These are phyloP conservation scores for Gandaritis pyraliata DNA, from an alignment of 2,888 invertebrate genomes.

Conservation along the genomic window DNA sequence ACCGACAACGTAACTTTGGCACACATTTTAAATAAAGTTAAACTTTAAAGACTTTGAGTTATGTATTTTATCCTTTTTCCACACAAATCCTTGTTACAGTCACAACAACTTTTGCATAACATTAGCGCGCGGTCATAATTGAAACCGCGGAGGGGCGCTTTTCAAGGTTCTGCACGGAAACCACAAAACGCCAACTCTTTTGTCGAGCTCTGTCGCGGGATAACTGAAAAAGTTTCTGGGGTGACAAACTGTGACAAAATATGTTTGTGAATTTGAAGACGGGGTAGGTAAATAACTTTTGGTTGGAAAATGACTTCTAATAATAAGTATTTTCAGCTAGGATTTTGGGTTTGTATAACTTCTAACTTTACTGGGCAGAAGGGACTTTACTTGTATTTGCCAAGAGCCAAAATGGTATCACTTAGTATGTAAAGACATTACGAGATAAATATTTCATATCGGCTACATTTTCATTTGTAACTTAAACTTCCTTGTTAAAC, in stretches of 20 bases:
- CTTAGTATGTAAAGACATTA: too few relatives aligned
- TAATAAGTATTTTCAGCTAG: neutral
- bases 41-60: neutral
- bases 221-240: constrained; percentile 35
- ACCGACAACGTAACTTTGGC: neutral
- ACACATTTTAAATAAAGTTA: neutral
- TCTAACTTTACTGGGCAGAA: neutral
- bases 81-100: constrained; percentile 32
- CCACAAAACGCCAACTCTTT: constrained; percentile 35
- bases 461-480: too few relatives aligned
- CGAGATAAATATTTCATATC: too few relatives aligned
- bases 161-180: constrained; percentile 26
- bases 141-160: constrained; percentile 46
- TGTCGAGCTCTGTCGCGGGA: constrained; percentile 24
- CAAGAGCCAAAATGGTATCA: too few relatives aligned
- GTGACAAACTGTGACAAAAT: constrained; percentile 35
- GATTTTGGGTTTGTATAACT: neutral
- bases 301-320: too few relatives aligned
- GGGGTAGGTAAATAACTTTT: constrained; percentile 11
- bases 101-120: constrained; percentile 58
- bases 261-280: constrained; percentile 26
- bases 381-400: too few relatives aligned
- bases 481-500: too few relatives aligned
- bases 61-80: constrained; percentile 13
- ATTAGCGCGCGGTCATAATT: constrained; percentile 58